Evolutionary conservation across 2,113 vertebrate genomes (phyloP), one percentile per base, ranked within the genome.

Genomic region (Phalacrocorax carbo): DNA sequence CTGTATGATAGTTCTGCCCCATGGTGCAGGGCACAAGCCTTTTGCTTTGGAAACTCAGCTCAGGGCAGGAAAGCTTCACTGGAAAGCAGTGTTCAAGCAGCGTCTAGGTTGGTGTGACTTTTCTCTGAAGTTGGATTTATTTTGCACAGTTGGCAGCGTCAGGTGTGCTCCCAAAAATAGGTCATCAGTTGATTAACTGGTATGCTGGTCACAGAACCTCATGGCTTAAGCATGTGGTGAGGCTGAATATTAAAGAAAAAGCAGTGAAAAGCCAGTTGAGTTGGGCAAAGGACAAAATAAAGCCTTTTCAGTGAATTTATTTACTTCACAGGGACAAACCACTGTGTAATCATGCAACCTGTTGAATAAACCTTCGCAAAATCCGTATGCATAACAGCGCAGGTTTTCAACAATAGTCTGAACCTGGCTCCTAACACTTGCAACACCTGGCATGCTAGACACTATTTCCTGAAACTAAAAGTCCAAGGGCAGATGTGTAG

Each of bases 41-140:
- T 42, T 80, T 0, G 6, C 48, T 78, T 75, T 51, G 40, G 34
- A 62, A 66, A 46, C n/a, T 73, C 29, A 9, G 34, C 38, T 66
- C 11, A 8, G 25, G 13, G 46, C 68, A 36, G 36, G 46, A 34
- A 23, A 40, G 29, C 36, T 51, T 54, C 7, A 5, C 10, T 14
- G 9, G 36, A 72, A 48, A 27, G 42, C n/a, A 9, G 49, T 4
- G 12, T 27, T 68, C 21, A 15, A 52, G 55, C 44, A n/a, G 15
- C 0, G 1, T 30, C 71, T 83, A 34, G 25, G 23, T 29, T 42
- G 22, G 7, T 0, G 0, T 55, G 79, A 32, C 18, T n/a, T 49
- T 36, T 23, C 25, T 58, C 51, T 62, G 60, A 81, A 71, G n/a
- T 30, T 5, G 5, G 32, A 48, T 93, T 71, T 49, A 55, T 86